Percentiles rank a stretch among this genome's conserved stretches.
These are phyloP conservation scores for Tyto alba DNA, from an alignment of 2,113 vertebrate genomes.

Conservation along the genomic window DNA sequence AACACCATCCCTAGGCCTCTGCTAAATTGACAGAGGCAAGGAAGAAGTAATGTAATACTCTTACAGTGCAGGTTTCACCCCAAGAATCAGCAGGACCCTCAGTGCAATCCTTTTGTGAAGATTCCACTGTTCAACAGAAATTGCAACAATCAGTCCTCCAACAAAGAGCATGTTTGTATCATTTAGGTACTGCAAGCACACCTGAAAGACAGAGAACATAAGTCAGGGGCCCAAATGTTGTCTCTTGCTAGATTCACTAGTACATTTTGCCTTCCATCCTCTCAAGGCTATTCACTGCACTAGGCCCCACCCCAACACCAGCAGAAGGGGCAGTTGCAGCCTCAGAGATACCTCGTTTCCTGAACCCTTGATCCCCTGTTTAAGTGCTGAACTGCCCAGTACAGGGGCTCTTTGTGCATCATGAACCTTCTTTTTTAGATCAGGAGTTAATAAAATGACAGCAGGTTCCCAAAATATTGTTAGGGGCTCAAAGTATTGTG, in stretches of 20 bases:
- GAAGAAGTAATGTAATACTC: conserved; percentile 6
- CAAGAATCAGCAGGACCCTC: conserved; percentile 83
- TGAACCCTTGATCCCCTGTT: not conserved
- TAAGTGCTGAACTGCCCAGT: not conserved
- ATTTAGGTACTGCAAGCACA: conserved; percentile 94
- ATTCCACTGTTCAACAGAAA: conserved; percentile 93
- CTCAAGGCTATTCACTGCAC: not conserved
- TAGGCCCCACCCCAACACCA: not conserved
- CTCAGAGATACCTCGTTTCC: not conserved
- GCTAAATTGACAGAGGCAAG: not conserved
- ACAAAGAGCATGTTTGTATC: conserved; percentile 94
- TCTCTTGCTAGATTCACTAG: not conserved
- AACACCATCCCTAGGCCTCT: not conserved
- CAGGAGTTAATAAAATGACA: not conserved
- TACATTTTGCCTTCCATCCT: not conserved
- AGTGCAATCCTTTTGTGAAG: conserved; percentile 94
- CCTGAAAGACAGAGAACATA: conserved; percentile 70
- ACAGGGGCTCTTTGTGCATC: not conserved
- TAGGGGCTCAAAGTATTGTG: not conserved
- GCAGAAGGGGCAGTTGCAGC: not conserved
- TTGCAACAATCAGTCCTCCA: conserved; percentile 88
- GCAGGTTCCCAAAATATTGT: not conserved
- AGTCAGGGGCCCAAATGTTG: not conserved
- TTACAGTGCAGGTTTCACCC: conserved; percentile 90
- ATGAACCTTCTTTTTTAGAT: not conserved